Evolutionary conservation across 2,113 vertebrate species (phyloP), one percentile per base, ranked within the genome.

Genomic region (Catagonus wagneri): DNA sequence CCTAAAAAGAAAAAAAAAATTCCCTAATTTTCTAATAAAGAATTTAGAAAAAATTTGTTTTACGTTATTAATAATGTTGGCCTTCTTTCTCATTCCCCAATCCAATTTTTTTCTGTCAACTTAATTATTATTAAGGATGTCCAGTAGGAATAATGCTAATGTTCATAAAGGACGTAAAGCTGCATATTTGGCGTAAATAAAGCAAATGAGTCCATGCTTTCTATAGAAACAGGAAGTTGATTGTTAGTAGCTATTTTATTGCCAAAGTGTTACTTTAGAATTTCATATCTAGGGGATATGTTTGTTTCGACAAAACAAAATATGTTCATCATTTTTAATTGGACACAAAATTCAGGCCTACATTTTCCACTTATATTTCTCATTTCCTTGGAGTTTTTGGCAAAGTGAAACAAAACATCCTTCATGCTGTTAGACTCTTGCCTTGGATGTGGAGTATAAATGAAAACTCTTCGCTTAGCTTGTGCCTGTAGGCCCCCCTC

Each of bases 241-340:
- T 90, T 19, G 34, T 60, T 89, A 34, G n/a, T 66, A 85, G 27
- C 61, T 74, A 22, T 78, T 72, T 72, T 78, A 81, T 71, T 54
- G 9, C 34, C 23, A 56, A 8, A 76, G 14, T 84, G 4, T 81
- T 88, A 61, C 63, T 54, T 71, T 80, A 34, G n/a, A 85, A 66
- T 95, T 97, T 93, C 79, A 9, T 61, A 61, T 81, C 39, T 76
- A 2, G 27, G 13, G 16, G 72, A 68, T 95, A 50, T 60, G 66
- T 65, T 78, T 95, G 29, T 83, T 36, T 74, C 86, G 34, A 90
- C 10, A 61, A 50, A 79, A 85, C 50, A 89, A 83, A 95, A 52
- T 94, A 15, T 50, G 15, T 34, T 81, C 13, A 27, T 76, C 32
- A 66, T 16, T 81, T 94, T 94, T 66, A 85, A 78, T 34, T 52